Percentiles rank a stretch among this genome's conserved stretches.
These are phyloP conservation scores for Thamnophis sirtalis DNA, from an alignment of 2,113 vertebrate genomes.

Conservation along the genomic window DNA sequence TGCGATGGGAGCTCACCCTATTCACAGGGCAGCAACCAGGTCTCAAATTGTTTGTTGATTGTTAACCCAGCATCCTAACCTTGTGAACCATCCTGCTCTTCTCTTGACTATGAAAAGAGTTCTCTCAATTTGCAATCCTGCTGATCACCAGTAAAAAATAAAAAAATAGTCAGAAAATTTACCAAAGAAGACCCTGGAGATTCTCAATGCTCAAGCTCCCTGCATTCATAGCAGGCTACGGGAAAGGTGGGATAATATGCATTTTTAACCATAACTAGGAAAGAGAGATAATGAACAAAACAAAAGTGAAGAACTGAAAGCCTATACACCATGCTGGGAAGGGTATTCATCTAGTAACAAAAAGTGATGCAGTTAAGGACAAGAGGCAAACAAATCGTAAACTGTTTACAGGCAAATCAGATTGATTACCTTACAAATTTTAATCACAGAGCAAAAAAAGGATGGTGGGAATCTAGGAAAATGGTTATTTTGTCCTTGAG, in stretches of 20 bases:
- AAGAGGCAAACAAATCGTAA: background rate
- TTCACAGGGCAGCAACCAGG: too few species aligned
- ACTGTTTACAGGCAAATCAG: background rate
- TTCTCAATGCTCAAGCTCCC: background rate
- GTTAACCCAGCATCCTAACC: too few species aligned
- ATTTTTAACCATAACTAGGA: background rate
- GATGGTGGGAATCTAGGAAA: background rate
- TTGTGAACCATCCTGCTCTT: too few species aligned
- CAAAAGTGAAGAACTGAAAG: background rate
- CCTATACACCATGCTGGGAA: background rate
- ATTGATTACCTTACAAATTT: background rate
- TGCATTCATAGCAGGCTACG: background rate
- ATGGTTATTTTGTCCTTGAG: background rate
- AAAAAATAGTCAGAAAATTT: background rate
- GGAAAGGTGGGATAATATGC: background rate
- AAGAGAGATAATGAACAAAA: background rate
- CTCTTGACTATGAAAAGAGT: background rate
- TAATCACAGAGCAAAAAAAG: background rate
- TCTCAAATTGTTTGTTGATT: too few species aligned
- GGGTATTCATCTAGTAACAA: background rate
- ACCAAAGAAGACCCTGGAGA: background rate
- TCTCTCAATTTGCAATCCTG: background rate
- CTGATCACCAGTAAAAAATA: background rate
- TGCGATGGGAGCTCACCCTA: too few species aligned
- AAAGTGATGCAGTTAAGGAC: background rate